A percentile compares a stretch with the other conserved stretches of the same genome.
phyloP scores from a whole-genome alignment of 2,888 invertebrate species.

The Mylabris sibirica region DNA sequence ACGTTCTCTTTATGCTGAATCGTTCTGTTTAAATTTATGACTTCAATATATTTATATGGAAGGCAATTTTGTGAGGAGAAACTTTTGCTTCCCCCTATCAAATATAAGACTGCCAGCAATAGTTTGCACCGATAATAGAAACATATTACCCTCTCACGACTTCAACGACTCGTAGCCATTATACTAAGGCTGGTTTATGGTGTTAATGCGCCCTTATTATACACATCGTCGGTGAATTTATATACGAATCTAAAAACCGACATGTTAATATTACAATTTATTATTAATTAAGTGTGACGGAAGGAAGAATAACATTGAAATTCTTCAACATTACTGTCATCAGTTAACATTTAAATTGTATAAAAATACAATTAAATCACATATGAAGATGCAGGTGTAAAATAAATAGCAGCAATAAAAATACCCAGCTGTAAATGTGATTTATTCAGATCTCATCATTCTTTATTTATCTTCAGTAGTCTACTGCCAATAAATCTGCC shows the following conservation, averaged over 20 bases:
- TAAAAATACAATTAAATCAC: neutral
- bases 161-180: constrained; percentile 62
- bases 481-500: constrained; percentile 58
- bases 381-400: constrained; percentile 44
- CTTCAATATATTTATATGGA: constrained; percentile 64
- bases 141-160: constrained; percentile 63
- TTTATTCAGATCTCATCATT: constrained; percentile 56
- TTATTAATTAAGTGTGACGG: constrained; percentile 39
- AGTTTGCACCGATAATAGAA: constrained; percentile 63
- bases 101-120: constrained; percentile 51
- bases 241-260: constrained; percentile 54
- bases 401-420: constrained; percentile 42
- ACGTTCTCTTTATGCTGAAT: constrained; percentile 61
- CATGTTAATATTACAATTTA: constrained; percentile 34
- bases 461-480: constrained; percentile 53
- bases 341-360: neutral
- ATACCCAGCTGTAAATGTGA: constrained; percentile 51
- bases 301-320: neutral
- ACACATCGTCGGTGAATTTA: constrained; percentile 53
- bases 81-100: constrained; percentile 43
- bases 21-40: constrained; percentile 60
- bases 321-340: constrained; percentile 12
- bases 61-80: constrained; percentile 60
- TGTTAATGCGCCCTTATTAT: constrained; percentile 62
- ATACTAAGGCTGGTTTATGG: constrained; percentile 63